Evolutionary conservation across 2,888 invertebrate species (phyloP).

Genomic region (Coelinius sp.): DNA sequence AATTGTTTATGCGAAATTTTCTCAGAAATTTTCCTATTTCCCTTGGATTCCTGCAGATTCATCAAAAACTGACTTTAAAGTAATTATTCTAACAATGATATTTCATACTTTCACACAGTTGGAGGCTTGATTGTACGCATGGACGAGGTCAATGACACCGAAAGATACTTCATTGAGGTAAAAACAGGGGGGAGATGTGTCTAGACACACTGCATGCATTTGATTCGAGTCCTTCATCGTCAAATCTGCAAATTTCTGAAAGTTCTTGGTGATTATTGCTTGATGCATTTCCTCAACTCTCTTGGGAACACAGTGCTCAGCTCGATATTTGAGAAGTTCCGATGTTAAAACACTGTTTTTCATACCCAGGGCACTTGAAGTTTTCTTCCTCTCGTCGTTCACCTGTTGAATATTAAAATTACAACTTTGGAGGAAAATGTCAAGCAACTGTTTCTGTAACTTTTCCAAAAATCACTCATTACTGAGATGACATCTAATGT

Average conservation of each 20-base stretch:
- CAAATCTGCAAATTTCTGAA: conserved; percentile 88
- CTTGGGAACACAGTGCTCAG: conserved; percentile 81
- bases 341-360: conserved; percentile 85
- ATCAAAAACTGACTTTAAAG: not conserved
- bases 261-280: conserved; percentile 81
- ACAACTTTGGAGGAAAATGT: not conserved
- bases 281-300: conserved; percentile 76
- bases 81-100: conserved; percentile 23
- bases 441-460: too few relatives aligned
- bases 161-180: conserved; percentile 94
- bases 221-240: conserved; percentile 99
- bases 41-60: not conserved
- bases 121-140: conserved; percentile 83
- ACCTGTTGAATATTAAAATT: conserved; percentile 61
- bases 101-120: conserved; percentile 75
- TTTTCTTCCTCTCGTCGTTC: conserved; percentile 85
- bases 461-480: too few relatives aligned
- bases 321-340: conserved; percentile 82
- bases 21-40: conserved; percentile 8
- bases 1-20: too few relatives aligned
- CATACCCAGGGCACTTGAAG: conserved; percentile 93
- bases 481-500: too few relatives aligned
- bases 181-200: conserved; percentile 93
- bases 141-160: conserved; percentile 84
- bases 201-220: conserved; percentile 93